phyloP scores from a whole-genome alignment of 35 echinoderm and acorn worm species.

The Patiria miniata region DNA sequence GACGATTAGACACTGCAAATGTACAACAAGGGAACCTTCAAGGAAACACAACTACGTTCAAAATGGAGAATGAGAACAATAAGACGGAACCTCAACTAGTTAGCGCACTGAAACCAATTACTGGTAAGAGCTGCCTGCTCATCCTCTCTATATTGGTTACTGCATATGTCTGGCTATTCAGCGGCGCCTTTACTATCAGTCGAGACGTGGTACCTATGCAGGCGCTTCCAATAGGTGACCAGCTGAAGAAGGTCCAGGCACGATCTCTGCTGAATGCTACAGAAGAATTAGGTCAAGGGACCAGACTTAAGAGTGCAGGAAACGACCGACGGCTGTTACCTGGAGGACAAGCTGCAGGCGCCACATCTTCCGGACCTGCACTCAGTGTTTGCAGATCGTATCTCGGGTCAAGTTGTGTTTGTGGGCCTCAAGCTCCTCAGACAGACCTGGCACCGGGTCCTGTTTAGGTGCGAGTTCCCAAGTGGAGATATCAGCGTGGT shows the following conservation, averaged over 20 bases:
- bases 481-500: constrained; percentile 36
- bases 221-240: background rate
- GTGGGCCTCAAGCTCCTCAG: constrained; percentile 46
- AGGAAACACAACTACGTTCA: too few relatives aligned
- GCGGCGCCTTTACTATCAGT: background rate
- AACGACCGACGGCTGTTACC: constrained; percentile 78
- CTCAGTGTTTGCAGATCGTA: constrained; percentile 77
- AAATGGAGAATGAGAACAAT: too few relatives aligned
- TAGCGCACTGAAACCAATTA: too few relatives aligned
- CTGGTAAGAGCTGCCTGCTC: too few relatives aligned
- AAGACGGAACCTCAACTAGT: too few relatives aligned
- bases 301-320: background rate
- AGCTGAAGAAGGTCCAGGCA: background rate
- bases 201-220: background rate
- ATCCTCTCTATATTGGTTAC: background rate
- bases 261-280: background rate
- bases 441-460: constrained; percentile 34
- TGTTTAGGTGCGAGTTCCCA: constrained; percentile 63
- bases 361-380: constrained; percentile 65
- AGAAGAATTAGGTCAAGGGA: background rate
- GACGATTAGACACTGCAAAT: too few relatives aligned
- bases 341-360: constrained; percentile 42
- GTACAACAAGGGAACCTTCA: too few relatives aligned
- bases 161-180: background rate
- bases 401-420: constrained; percentile 62